Conservation (phyloP, 2,888 invertebrate genomes). For the Apamea epomidion region DNA sequence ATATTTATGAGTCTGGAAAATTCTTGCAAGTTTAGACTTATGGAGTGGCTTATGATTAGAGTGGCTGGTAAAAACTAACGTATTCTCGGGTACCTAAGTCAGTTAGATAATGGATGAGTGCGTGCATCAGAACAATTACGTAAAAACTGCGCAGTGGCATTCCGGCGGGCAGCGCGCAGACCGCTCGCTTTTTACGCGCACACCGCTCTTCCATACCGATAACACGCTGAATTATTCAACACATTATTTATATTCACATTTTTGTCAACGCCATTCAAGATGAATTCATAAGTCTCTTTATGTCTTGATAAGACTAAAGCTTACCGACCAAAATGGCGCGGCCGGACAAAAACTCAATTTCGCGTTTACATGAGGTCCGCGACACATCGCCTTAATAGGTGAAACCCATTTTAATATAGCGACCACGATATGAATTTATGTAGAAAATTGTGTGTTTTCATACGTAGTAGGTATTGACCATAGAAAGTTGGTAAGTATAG, state of each 20-base stretch:
- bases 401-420: slow-evolving; percentile 69
- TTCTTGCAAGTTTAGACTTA: slow-evolving; percentile 45
- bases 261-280: slow-evolving; percentile 90
- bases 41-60: slow-evolving; percentile 66
- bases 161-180: slow-evolving; percentile 81
- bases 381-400: slow-evolving; percentile 75
- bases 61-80: slow-evolving; percentile 60
- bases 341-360: slow-evolving; percentile 77
- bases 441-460: slow-evolving; percentile 55
- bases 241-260: slow-evolving; percentile 90
- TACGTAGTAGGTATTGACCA: slow-evolving; percentile 54
- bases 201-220: slow-evolving; percentile 87
- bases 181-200: slow-evolving; percentile 81
- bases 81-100: slow-evolving; percentile 67
- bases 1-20: slow-evolving; percentile 44
- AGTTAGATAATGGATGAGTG: slow-evolving; percentile 89
- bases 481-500: slow-evolving; percentile 59
- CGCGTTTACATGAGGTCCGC: slow-evolving; percentile 77
- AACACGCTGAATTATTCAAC: slow-evolving; percentile 90
- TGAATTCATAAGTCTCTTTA: slow-evolving; percentile 89
- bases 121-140: slow-evolving; percentile 88
- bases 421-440: slow-evolving; percentile 58
- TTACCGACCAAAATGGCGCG: slow-evolving; percentile 83
- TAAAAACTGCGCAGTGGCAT: slow-evolving; percentile 88
- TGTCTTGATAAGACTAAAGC: slow-evolving; percentile 90